These are phyloP conservation scores for Gymnocypris eckloni DNA, from an alignment of 2,797 vertebrate genomes.

Conservation along the genomic window DNA sequence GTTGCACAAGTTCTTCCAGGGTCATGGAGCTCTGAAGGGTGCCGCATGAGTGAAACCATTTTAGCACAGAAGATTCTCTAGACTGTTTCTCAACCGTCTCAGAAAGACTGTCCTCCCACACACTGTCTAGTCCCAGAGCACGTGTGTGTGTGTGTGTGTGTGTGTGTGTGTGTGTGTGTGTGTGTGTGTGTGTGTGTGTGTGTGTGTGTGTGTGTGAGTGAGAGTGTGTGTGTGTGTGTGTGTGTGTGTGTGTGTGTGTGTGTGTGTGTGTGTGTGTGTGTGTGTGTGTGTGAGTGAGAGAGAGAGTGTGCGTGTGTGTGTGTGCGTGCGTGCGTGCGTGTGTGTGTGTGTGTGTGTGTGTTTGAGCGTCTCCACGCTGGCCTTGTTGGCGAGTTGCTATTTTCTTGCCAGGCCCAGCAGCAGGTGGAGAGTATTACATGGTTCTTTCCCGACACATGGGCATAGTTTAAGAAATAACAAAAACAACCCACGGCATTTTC, in stretches of 20 bases:
- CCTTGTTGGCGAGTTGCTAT: constrained; percentile 48
- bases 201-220: neutral
- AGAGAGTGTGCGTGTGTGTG: no score
- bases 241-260: no score
- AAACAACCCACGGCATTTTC: constrained; percentile 49
- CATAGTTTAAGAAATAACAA: constrained; percentile 51
- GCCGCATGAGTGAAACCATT: constrained; percentile 19
- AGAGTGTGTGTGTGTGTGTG: no score
- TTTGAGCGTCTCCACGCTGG: constrained; percentile 9
- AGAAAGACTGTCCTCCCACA: constrained; percentile 37
- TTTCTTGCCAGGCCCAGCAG: constrained; percentile 65
- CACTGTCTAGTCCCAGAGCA: constrained; percentile 41
- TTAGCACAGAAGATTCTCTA: constrained; percentile 24
- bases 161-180: no score
- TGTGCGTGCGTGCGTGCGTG: neutral
- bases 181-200: constrained; percentile 13
- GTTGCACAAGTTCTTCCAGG: constrained; percentile 32
- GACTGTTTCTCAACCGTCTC: constrained; percentile 24
- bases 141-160: neutral
- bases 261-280: no score
- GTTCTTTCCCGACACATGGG: constrained; percentile 58
- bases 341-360: neutral
- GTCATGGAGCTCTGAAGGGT: constrained; percentile 9
- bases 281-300: no score
- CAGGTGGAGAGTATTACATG: constrained; percentile 73